A percentile compares a stretch with the other conserved stretches of the same genome.
phyloP scores from a whole-genome alignment of 1,140 invertebrate genomes.

The Aphis craccivora region DNA sequence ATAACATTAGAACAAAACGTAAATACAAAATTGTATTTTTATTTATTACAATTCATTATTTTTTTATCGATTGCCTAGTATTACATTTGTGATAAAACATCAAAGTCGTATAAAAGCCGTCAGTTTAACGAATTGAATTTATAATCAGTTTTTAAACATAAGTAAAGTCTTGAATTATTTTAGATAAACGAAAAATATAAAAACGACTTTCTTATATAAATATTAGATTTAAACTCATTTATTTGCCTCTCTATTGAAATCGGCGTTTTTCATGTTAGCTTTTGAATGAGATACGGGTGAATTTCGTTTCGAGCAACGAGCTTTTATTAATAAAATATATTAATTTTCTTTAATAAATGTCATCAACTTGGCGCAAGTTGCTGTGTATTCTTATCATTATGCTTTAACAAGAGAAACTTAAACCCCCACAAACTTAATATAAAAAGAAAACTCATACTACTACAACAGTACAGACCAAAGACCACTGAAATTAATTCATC shows the following conservation, averaged over 20 bases:
- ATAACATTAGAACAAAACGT: no score
- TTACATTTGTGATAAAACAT: not conserved
- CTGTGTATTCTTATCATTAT: not conserved
- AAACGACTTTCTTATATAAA: not conserved
- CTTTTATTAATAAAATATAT: slow-evolving; percentile 16
- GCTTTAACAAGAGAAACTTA: not conserved
- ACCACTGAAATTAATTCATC: not conserved
- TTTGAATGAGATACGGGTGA: not conserved
- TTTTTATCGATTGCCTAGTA: not conserved
- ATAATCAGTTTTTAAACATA: not conserved
- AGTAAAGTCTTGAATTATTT: not conserved
- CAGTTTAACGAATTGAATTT: not conserved
- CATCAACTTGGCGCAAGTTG: not conserved
- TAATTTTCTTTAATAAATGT: slow-evolving; percentile 15
- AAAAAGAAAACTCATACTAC: not conserved
- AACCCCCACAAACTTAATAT: not conserved
- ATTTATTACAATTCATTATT: not conserved
- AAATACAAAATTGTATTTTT: not conserved
- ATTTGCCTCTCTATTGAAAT: not conserved
- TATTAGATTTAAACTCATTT: not conserved
- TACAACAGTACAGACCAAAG: not conserved
- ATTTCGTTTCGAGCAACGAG: not conserved
- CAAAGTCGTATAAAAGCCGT: not conserved
- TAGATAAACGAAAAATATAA: not conserved
- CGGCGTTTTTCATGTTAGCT: not conserved